Evolutionary conservation across 1,140 invertebrate genomes (phyloP).

Genomic region (Neodiprion fabricii): DNA sequence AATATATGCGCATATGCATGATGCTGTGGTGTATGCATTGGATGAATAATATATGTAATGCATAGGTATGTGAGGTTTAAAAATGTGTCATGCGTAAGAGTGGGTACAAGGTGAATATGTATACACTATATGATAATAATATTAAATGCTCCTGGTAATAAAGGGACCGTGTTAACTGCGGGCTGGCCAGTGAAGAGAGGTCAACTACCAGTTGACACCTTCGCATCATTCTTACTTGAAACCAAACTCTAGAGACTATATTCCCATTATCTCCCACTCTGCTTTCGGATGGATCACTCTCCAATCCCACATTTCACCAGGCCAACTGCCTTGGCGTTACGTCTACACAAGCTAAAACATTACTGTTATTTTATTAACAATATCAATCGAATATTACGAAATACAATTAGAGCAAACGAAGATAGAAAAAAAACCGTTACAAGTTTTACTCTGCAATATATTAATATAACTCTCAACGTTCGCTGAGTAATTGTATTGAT

Average conservation of each 20-base stretch:
- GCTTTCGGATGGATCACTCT: background rate
- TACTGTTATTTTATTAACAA: no score
- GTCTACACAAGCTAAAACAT: slow-evolving; percentile 52
- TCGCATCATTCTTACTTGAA: slow-evolving; percentile 37
- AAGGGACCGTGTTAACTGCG: background rate
- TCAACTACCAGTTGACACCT: slow-evolving; percentile 39
- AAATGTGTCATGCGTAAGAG: slow-evolving; percentile 24
- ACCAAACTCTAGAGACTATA: slow-evolving; percentile 30
- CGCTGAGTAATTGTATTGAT: no score
- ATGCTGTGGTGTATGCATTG: no score
- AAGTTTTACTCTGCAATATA: no score
- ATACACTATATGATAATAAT: slow-evolving; percentile 20
- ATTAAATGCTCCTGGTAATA: background rate
- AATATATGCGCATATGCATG: no score
- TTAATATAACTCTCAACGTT: no score
- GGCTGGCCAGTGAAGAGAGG: slow-evolving; percentile 22
- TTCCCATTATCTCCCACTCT: slow-evolving; percentile 25
- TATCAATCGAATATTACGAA: no score
- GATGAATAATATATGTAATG: no score
- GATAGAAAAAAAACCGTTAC: no score
- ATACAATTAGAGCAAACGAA: no score
- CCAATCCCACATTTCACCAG: slow-evolving; percentile 39
- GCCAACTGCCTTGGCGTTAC: slow-evolving; percentile 49
- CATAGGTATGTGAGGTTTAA: no score
- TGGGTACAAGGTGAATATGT: slow-evolving; percentile 21